Evolutionary conservation across 2,113 vertebrate species (phyloP), one percentile per base, ranked within the genome.

Genomic region (Cyprinus carpio): DNA sequence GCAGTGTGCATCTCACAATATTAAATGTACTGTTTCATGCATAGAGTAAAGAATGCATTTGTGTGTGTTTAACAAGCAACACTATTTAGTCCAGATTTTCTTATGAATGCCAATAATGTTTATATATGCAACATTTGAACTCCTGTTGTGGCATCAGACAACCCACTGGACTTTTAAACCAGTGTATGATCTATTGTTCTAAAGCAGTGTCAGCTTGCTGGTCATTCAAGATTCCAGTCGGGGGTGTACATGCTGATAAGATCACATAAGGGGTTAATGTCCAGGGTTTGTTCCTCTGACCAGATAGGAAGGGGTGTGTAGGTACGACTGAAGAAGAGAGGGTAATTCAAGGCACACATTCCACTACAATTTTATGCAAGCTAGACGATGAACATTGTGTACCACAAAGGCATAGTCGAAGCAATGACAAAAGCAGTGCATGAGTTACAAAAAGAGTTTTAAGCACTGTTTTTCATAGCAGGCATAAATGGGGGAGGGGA

Each of bases 1-100:
- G 67, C 18, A 71, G 25, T 23, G 75, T 31, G 16, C 0, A 51
- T 51, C 25, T 18, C 7, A 31, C 18, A 40, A 71, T 69, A 34
- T 37, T 34, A 13, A 29, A 15, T 64, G 4, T 7, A 16, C 1
- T 9, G 4, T 29, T 31, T 67, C 18, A 11, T 72, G 34, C 69
- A 43, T 23, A 43, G 69, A 13, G 37, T 43, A 20, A 72, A 20
- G 18, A n/a, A 40, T n/a, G 37, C 11, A 43, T 43, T 20, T 69
- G 65, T 37, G 31, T 71, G 31, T 71, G n/a, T 49, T 54, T 76
- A 76, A 76, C 74, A 76, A 20, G 46, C 27, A 51, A 54, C 25
- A 51, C 15, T 0, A 3, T 43, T 74, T 12, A 25, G 23, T 46
- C 37, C 23, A 43, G 37, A 25, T 74, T 7, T 71, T 71, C 31